phyloP scores from a whole-genome alignment of 1,140 invertebrate species.

The Pseudomyrmex gracilis region DNA sequence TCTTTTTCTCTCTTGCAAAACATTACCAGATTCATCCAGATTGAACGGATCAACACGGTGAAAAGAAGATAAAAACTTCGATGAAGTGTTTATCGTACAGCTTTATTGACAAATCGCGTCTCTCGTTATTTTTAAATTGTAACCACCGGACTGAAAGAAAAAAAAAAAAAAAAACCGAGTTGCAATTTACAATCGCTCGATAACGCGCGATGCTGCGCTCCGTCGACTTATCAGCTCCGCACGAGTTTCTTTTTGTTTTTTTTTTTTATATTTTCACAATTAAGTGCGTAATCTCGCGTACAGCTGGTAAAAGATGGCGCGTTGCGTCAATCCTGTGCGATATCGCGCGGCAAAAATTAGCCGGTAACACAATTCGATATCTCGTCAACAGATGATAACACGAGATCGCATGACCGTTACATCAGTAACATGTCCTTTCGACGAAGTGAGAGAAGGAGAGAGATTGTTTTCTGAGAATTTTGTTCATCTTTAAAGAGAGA shows the following conservation, averaged over 20 bases:
- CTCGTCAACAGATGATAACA: constrained; percentile 13
- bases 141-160: not conserved
- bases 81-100: not conserved
- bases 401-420: constrained; percentile 35
- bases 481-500: not conserved
- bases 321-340: constrained; percentile 45
- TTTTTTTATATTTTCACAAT: constrained; percentile 18
- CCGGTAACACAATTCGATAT: constrained; percentile 54
- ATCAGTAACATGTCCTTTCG: constrained; percentile 27
- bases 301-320: not conserved
- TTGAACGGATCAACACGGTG: not conserved
- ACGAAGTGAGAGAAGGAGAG: not conserved
- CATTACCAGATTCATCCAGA: not conserved
- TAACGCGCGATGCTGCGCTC: constrained; percentile 35
- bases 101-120: not conserved
- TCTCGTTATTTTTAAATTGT: constrained; percentile 23
- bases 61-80: not conserved
- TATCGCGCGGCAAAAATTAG: constrained; percentile 32
- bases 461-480: constrained; percentile 26
- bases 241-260: not conserved
- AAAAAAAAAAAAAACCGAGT: constrained; percentile 9
- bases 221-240: constrained; percentile 34
- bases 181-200: constrained; percentile 28
- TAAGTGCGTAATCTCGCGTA: constrained; percentile 32
- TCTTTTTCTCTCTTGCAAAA: not conserved